Conservation (phyloP, 2,888 invertebrate genomes). For the Ormia ochracea region DNA sequence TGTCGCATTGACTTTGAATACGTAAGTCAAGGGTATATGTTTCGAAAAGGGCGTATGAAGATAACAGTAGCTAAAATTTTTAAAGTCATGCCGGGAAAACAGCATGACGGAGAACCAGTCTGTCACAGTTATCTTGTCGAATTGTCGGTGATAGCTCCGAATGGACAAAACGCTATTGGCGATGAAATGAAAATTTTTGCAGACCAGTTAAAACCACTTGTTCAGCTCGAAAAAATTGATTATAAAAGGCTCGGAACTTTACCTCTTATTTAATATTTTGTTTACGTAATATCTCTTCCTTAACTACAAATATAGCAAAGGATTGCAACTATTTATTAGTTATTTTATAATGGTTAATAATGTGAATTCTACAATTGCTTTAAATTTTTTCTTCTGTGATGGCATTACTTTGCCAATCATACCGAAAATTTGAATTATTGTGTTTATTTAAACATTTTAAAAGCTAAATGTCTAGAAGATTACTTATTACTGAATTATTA, state of each 20-base stretch:
- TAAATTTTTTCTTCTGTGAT: too few relatives aligned
- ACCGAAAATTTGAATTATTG: too few relatives aligned
- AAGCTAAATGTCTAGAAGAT: too few relatives aligned
- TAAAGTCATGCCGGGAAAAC: conserved; percentile 86
- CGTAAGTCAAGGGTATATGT: conserved; percentile 91
- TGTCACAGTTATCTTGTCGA: conserved; percentile 96
- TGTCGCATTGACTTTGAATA: conserved; percentile 95
- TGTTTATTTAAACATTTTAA: too few relatives aligned
- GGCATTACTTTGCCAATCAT: too few relatives aligned
- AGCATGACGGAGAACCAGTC: conserved; percentile 86
- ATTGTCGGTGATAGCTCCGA: conserved; percentile 88
- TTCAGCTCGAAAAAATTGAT: conserved; percentile 94
- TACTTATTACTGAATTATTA: too few relatives aligned
- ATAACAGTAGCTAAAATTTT: conserved; percentile 96
- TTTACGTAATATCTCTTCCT: too few relatives aligned
- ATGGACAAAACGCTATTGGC: conserved; percentile 94
- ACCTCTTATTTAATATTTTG: conserved; percentile 65
- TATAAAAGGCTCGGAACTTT: conserved; percentile 82
- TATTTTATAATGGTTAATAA: too few relatives aligned
- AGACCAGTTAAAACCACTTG: conserved; percentile 93
- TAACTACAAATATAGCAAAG: too few relatives aligned
- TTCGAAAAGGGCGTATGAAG: conserved; percentile 97
- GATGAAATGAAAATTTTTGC: conserved; percentile 97
- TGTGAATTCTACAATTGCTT: too few relatives aligned
- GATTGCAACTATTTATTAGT: too few relatives aligned